These are phyloP conservation scores for Phortica okadai DNA, from an alignment of 2,888 invertebrate species.

Conservation along the genomic window DNA sequence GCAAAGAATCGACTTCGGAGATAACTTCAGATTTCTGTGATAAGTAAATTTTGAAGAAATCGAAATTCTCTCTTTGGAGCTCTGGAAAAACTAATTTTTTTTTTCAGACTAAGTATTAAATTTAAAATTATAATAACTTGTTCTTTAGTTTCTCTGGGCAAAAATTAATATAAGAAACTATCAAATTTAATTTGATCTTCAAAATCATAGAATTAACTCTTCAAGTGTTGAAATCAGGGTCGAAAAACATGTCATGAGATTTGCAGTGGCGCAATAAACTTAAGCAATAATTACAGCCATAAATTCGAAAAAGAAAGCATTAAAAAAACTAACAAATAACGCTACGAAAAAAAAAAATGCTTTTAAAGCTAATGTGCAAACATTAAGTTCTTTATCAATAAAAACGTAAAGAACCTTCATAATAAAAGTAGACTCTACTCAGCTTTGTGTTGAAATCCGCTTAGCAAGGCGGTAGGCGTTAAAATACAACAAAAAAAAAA, in stretches of 20 bases:
- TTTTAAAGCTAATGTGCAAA: not conserved
- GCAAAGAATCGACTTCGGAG: no score
- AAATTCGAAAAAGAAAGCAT: not conserved
- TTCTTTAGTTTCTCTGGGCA: no score
- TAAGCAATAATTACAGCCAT: slow-evolving; percentile 7
- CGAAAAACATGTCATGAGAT: not conserved
- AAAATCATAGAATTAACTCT: not conserved
- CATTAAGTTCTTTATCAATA: not conserved
- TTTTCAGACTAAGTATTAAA: no score
- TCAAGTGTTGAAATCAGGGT: not conserved
- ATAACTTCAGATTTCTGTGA: no score
- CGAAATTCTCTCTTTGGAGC: no score
- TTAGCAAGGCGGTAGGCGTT: not conserved
- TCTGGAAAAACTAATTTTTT: no score
- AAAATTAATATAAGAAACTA: no score
- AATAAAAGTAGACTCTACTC: not conserved
- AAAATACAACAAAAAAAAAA: not conserved
- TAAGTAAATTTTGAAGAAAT: no score
- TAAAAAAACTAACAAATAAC: not conserved
- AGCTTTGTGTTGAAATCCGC: not conserved
- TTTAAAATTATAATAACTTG: no score
- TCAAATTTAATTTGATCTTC: no score
- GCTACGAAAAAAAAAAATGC: not conserved
- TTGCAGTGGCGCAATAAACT: slow-evolving; percentile 1
- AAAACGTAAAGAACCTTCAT: not conserved